Conservation (phyloP, 2,797 vertebrate species). For the Etheostoma perlongum region DNA sequence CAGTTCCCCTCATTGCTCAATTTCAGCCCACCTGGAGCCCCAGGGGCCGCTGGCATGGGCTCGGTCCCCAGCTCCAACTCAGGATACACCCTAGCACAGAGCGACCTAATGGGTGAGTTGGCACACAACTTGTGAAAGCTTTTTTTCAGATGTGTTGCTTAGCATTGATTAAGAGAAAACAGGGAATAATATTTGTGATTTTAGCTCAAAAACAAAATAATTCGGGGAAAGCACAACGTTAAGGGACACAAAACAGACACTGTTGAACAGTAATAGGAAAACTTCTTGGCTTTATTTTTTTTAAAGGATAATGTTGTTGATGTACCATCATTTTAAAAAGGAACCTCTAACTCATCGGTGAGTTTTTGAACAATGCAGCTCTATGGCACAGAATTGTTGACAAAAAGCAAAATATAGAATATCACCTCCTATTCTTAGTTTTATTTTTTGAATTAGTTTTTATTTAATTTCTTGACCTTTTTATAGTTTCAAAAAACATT, state of each 20-base stretch:
- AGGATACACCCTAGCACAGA: conserved; percentile 96
- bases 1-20: conserved; percentile 95
- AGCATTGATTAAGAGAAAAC: not conserved
- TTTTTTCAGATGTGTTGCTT: not conserved
- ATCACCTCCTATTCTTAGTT: too few relatives aligned
- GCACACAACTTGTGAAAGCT: not conserved
- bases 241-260: not conserved
- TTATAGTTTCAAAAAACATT: too few relatives aligned
- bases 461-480: not conserved
- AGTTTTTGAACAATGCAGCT: too few relatives aligned
- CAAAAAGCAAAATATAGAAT: not conserved
- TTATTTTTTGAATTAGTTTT: not conserved
- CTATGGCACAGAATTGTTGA: not conserved
- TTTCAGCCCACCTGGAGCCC: conserved; percentile 84
- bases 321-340: not conserved
- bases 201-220: not conserved
- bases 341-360: too few relatives aligned
- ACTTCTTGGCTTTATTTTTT: not conserved
- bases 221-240: too few relatives aligned
- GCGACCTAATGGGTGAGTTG: conserved; percentile 85
- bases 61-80: conserved; percentile 93
- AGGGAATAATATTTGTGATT: not conserved
- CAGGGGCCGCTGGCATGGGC: conserved; percentile 85
- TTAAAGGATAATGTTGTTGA: not conserved
- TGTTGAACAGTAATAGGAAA: not conserved